These are phyloP conservation scores for Nomada ferruginata DNA, from an alignment of 2,888 invertebrate species.

Conservation along the genomic window DNA sequence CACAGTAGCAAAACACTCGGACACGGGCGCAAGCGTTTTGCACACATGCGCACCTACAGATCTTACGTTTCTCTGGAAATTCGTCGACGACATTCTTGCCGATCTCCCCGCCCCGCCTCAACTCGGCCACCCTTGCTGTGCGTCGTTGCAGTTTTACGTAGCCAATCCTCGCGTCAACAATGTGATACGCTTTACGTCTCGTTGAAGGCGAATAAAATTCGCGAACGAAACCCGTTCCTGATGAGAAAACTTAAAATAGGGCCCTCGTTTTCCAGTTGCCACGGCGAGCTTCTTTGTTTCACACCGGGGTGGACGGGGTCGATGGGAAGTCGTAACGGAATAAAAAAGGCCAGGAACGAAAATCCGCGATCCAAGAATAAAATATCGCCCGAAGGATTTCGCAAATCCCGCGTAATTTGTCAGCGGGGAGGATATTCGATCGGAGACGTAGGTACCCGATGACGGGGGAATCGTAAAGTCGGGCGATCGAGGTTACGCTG, in stretches of 20 bases:
- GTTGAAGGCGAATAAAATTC: conserved; percentile 67
- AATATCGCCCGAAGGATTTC: conserved; percentile 4
- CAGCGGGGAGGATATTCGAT: conserved; percentile 2
- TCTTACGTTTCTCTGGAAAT: conserved; percentile 57
- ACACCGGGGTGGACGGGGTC: background rate
- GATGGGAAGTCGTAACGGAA: background rate
- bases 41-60: conserved; percentile 33
- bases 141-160: conserved; percentile 65
- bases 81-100: conserved; percentile 62
- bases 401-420: background rate
- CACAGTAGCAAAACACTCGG: conserved; percentile 44
- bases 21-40: conserved; percentile 45
- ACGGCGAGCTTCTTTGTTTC: background rate
- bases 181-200: conserved; percentile 68
- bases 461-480: conserved; percentile 9
- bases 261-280: conserved; percentile 5
- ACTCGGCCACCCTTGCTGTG: background rate
- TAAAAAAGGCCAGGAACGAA: background rate
- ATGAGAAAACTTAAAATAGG: conserved; percentile 60
- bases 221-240: conserved; percentile 57
- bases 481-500: background rate
- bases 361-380: background rate
- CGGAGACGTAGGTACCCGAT: background rate
- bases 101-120: conserved; percentile 51
- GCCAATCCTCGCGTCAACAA: conserved; percentile 71